Conservation (phyloP, 2,888 invertebrate species). For the Xanthorhoe spadicearia region DNA sequence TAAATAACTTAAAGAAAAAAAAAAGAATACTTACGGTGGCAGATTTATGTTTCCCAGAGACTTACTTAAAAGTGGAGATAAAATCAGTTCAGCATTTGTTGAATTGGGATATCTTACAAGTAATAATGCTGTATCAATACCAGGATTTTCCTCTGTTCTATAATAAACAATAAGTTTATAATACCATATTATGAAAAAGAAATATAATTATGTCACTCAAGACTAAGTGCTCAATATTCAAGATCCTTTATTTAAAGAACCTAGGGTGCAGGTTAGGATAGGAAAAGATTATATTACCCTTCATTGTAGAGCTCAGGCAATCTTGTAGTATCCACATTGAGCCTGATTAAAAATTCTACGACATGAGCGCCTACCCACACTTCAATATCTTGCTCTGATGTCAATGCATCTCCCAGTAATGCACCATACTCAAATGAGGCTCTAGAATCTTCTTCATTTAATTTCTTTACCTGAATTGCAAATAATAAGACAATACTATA, state of each 20-base stretch:
- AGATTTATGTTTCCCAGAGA: slow-evolving; percentile 75
- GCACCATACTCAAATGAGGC: slow-evolving; percentile 87
- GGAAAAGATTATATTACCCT: slow-evolving; percentile 58
- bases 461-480: slow-evolving; percentile 67
- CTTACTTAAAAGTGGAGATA: slow-evolving; percentile 77
- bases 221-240: too few relatives aligned
- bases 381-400: slow-evolving; percentile 86
- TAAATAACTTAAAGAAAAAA: too few relatives aligned
- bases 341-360: slow-evolving; percentile 86
- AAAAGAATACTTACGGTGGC: slow-evolving; percentile 68
- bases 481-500: background rate
- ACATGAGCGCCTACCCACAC: slow-evolving; percentile 85
- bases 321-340: slow-evolving; percentile 86
- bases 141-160: slow-evolving; percentile 73
- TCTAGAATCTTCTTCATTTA: slow-evolving; percentile 81
- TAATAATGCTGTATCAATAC: slow-evolving; percentile 82
- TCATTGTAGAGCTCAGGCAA: slow-evolving; percentile 85
- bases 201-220: too few relatives aligned
- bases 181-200: too few relatives aligned
- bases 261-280: background rate
- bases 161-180: slow-evolving; percentile 18
- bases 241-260: too few relatives aligned
- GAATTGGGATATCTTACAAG: slow-evolving; percentile 84
- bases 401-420: slow-evolving; percentile 82
- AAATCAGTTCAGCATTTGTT: slow-evolving; percentile 77